A percentile compares a stretch with the other conserved stretches of the same genome.
phyloP scores from a whole-genome alignment of 2,113 vertebrate genomes.

The human (Homo sapiens) region GRCh38 chr2:147781001-147781500 shows the following conservation, averaged over 20 bases:
- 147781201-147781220: not conserved
- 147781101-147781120: not conserved
- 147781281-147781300: slow-evolving; percentile 44
- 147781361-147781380: slow-evolving; percentile 38
- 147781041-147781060: slow-evolving; percentile 5
- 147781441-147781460: slow-evolving; percentile 68
- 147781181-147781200: not conserved
- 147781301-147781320: slow-evolving; percentile 51
- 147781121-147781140: not conserved
- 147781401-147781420: slow-evolving; percentile 50
- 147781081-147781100: slow-evolving; percentile 4
- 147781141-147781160: not conserved
- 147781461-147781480: slow-evolving; percentile 66
- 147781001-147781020: not conserved
- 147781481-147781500: slow-evolving; percentile 74
- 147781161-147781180: not conserved
- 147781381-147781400: slow-evolving; percentile 61
- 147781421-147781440: slow-evolving; percentile 65
- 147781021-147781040: slow-evolving; percentile 12
- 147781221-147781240: slow-evolving; percentile 17
- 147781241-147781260: slow-evolving; percentile 31
- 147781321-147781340: slow-evolving; percentile 46
- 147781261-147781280: slow-evolving; percentile 20
- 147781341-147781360: slow-evolving; percentile 43
- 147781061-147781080: not conserved